phyloP scores from a whole-genome alignment of 2,797 vertebrate species.

The Anguilla anguilla region DNA sequence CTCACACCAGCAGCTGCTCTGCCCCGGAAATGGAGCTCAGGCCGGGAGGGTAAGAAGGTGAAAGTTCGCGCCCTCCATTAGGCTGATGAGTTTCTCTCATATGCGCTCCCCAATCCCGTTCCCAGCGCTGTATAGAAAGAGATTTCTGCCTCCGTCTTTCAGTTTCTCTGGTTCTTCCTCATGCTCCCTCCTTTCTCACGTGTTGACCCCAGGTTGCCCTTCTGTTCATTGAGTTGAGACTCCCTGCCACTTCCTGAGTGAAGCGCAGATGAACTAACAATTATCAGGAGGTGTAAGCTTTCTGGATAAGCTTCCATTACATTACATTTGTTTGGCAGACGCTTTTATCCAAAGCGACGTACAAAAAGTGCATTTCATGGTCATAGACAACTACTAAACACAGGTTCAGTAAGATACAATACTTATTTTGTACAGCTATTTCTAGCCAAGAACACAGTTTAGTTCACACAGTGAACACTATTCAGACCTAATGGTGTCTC shows the following conservation, averaged over 20 bases:
- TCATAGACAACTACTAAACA: no score
- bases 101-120: no score
- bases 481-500: not conserved
- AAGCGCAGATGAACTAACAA: not conserved
- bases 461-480: no score
- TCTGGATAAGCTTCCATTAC: not conserved
- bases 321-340: no score
- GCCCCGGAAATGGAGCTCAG: not conserved
- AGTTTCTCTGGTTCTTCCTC: not conserved
- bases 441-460: no score
- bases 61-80: slow-evolving; percentile 9
- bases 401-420: no score
- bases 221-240: not conserved
- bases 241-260: not conserved
- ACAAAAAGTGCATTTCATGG: no score
- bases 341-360: not conserved
- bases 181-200: slow-evolving; percentile 20
- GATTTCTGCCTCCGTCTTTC: not conserved
- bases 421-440: no score
- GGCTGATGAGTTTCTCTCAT: not conserved
- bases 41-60: not conserved
- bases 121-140: not conserved
- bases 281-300: not conserved
- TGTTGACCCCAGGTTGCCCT: not conserved
- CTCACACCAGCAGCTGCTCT: not conserved